Conservation (phyloP, 2,888 invertebrate genomes). For the Drosophila nigritarsus region DNA sequence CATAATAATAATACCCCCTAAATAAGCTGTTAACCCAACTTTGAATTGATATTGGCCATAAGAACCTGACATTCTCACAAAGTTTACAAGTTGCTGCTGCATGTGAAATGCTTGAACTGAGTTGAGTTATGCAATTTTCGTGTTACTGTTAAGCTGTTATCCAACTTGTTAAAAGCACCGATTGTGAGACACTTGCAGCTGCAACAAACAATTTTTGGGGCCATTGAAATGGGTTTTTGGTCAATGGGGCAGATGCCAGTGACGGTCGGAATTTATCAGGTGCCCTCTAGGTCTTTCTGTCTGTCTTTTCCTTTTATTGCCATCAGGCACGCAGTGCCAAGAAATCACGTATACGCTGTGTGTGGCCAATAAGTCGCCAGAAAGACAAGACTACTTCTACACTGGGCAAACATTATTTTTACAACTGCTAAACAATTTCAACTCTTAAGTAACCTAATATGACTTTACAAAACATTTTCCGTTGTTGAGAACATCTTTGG, state of each 20-base stretch:
- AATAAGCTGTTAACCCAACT: conserved; percentile 2
- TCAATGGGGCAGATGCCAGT: conserved; percentile 19
- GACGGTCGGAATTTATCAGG: conserved; percentile 40
- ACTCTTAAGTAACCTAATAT: background rate
- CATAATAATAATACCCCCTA: background rate
- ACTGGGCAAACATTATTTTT: background rate
- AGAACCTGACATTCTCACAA: conserved; percentile 11
- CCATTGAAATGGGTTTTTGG: conserved; percentile 17
- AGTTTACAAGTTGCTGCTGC: conserved; percentile 15
- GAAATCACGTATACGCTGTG: conserved; percentile 75
- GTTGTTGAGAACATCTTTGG: too few species aligned
- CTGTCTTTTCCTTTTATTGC: conserved; percentile 48
- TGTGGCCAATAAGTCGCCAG: conserved; percentile 61
- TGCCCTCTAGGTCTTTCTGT: conserved; percentile 14
- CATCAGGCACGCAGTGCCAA: conserved; percentile 65
- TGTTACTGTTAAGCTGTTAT: conserved; percentile 33
- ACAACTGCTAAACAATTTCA: background rate
- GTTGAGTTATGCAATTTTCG: conserved; percentile 32
- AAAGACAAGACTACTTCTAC: conserved; percentile 8
- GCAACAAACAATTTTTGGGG: conserved; percentile 12
- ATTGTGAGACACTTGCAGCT: conserved; percentile 15
- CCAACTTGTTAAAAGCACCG: conserved; percentile 37
- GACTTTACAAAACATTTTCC: background rate
- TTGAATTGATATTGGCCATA: conserved; percentile 19
- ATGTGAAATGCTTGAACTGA: conserved; percentile 18